Percentiles rank a stretch among this genome's conserved stretches.
These are phyloP conservation scores for Anarsia innoxiella DNA, from an alignment of 2,888 invertebrate species.

Conservation along the genomic window DNA sequence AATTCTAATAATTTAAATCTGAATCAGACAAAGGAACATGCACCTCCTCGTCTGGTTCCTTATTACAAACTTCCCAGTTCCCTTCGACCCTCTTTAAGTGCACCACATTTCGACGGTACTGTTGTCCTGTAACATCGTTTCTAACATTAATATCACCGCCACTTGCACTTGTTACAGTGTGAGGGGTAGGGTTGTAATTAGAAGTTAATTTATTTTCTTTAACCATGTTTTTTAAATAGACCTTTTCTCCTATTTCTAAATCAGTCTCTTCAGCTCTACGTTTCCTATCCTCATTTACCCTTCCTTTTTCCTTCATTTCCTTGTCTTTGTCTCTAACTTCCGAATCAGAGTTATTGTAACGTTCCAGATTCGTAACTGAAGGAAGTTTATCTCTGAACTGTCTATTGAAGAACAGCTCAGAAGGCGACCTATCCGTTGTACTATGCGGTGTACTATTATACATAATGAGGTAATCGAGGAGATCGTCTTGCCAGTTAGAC, in stretches of 20 bases:
- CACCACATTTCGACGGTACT: slow-evolving; percentile 13
- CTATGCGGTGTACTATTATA: slow-evolving; percentile 20
- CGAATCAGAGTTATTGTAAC: slow-evolving; percentile 10
- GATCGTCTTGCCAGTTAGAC: slow-evolving; percentile 11
- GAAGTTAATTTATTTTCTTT: slow-evolving; percentile 14
- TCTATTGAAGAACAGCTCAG: slow-evolving; percentile 18
- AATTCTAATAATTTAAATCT: too few species aligned
- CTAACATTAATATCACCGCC: slow-evolving; percentile 8
- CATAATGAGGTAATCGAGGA: slow-evolving; percentile 15
- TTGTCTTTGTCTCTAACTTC: slow-evolving; percentile 22
- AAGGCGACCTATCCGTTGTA: slow-evolving; percentile 18
- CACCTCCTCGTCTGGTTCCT: too few species aligned
- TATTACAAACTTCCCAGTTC: background rate
- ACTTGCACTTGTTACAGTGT: slow-evolving; percentile 9
- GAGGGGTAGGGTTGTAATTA: slow-evolving; percentile 8
- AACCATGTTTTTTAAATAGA: slow-evolving; percentile 15
- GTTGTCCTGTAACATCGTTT: slow-evolving; percentile 13
- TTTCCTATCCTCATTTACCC: slow-evolving; percentile 17
- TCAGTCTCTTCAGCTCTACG: slow-evolving; percentile 14
- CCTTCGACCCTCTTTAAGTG: slow-evolving; percentile 20
- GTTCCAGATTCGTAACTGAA: slow-evolving; percentile 6
- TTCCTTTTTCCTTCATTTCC: slow-evolving; percentile 19
- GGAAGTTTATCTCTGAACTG: slow-evolving; percentile 18
- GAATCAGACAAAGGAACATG: too few species aligned
- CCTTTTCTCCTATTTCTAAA: slow-evolving; percentile 17